Evolutionary conservation across 2,113 vertebrate genomes (phyloP), one percentile per base, ranked within the genome.

Genomic region (Heterotis niloticus): DNA sequence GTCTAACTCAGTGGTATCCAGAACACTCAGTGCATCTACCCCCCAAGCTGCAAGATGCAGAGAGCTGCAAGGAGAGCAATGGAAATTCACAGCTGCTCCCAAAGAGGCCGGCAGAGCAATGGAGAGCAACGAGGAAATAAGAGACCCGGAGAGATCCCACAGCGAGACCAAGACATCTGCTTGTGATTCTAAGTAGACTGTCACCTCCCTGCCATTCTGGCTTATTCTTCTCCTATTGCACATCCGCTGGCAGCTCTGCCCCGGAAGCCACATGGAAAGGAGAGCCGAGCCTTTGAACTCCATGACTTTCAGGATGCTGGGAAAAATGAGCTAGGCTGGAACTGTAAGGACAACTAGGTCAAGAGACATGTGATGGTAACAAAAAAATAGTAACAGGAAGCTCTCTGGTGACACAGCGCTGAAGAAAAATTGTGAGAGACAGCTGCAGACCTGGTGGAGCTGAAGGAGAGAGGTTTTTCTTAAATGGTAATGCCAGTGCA

Each of bases 381-480:
- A 74, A 74, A 74, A 44, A 44, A 44, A 44, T 59, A 74, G 71
- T 59, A 74, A 74, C 52, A 26, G 71, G 54, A 74, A 57, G 71
- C 71, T 74, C 71, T 74, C 71, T 74, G 14, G 71, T 74, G 71
- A 59, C 71, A 73, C 71, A 28, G 56, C 52, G 54, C 71, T 74
- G 71, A 74, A 57, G 71, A 74, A 57, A 74, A 74, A 74, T 57
- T 74, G 71, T 74, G 71, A 74, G 52, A 74, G 71, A 74, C 71
- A 74, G 71, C 71, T 26, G 54, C 71, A 74, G 28, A 74, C 71
- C 71, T 74, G 54, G 1, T 20, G 54, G 71, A 74, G 71, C 71
- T 26, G 5, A 74, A 59, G 71, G 24, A 74, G 54, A 59, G 71
- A 74, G 71, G 52, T 74, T 23, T 74, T 59, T 74, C 71, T 59